Percentiles rank a stretch among this genome's conserved stretches.
Evolutionary conservation across 2,797 vertebrate genomes (phyloP).

Genomic region (Sebastes taczanowskii): DNA sequence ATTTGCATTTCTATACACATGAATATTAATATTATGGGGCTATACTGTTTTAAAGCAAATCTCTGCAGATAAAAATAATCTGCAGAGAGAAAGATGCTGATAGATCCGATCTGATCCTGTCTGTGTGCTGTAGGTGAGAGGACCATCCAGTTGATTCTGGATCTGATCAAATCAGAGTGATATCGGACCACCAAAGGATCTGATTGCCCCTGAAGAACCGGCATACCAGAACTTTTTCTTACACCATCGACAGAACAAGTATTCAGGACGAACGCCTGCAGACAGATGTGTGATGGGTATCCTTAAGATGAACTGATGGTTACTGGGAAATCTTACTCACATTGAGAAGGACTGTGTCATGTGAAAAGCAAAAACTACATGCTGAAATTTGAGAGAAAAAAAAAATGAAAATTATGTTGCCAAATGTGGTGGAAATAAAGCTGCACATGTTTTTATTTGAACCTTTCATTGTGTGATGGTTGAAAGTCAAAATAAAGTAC

Average conservation of each 20-base stretch:
- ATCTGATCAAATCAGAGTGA: conserved; percentile 91
- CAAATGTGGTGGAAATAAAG: conserved; percentile 44
- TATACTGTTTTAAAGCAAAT: neutral
- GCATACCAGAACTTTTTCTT: neutral
- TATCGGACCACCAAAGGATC: neutral
- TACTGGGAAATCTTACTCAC: conserved; percentile 24
- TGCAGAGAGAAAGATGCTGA: neutral
- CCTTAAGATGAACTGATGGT: neutral
- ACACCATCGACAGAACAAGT: neutral
- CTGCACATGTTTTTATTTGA: conserved; percentile 34
- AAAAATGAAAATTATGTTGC: neutral
- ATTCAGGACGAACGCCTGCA: neutral
- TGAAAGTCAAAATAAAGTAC: neutral
- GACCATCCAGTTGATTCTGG: conserved; percentile 91
- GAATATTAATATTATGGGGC: neutral
- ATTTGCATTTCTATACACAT: too few relatives aligned
- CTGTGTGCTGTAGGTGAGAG: conserved; percentile 84
- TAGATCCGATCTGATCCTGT: neutral
- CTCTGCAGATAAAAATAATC: neutral
- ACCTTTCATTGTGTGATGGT: neutral
- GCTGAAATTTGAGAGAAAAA: neutral
- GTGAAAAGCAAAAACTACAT: conserved; percentile 18
- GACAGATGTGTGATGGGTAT: neutral
- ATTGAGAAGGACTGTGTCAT: conserved; percentile 41
- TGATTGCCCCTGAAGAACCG: neutral